Conservation (phyloP, 2,113 vertebrate species). For the Delphinapterus leucas region DNA sequence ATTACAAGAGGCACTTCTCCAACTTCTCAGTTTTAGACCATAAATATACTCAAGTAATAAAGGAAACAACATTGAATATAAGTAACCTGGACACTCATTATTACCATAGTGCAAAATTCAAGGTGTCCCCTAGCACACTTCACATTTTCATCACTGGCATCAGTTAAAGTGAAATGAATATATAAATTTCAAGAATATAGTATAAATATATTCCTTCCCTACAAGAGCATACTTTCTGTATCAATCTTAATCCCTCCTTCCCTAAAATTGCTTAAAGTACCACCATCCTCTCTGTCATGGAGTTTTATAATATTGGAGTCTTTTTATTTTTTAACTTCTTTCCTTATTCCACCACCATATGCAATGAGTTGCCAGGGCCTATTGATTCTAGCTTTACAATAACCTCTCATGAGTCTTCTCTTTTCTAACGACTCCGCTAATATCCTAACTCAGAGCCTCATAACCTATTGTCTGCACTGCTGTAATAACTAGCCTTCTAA, state of each 20-base stretch:
- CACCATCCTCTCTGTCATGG: neutral
- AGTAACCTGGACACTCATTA: neutral
- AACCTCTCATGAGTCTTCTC: neutral
- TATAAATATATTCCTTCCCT: slow-evolving; percentile 24
- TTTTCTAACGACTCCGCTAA: neutral
- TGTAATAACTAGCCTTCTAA: neutral
- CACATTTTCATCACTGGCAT: neutral
- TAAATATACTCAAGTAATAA: slow-evolving; percentile 14
- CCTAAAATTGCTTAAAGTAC: neutral
- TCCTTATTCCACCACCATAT: neutral
- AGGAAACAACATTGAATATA: neutral
- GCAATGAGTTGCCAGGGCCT: neutral
- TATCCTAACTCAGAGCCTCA: neutral
- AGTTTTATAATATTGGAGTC: neutral
- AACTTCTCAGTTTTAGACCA: neutral
- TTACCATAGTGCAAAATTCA: neutral
- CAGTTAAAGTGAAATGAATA: neutral
- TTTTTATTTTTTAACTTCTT: neutral
- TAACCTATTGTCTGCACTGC: neutral
- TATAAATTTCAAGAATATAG: neutral
- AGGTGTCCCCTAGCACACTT: neutral
- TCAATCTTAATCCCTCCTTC: neutral
- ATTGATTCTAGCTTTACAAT: neutral
- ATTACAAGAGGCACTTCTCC: neutral
- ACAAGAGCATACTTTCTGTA: neutral